A percentile compares a stretch with the other conserved stretches of the same genome.
Conservation (phyloP, 2,888 invertebrate genomes). For the Enoplolaimus lenunculus region DNA sequence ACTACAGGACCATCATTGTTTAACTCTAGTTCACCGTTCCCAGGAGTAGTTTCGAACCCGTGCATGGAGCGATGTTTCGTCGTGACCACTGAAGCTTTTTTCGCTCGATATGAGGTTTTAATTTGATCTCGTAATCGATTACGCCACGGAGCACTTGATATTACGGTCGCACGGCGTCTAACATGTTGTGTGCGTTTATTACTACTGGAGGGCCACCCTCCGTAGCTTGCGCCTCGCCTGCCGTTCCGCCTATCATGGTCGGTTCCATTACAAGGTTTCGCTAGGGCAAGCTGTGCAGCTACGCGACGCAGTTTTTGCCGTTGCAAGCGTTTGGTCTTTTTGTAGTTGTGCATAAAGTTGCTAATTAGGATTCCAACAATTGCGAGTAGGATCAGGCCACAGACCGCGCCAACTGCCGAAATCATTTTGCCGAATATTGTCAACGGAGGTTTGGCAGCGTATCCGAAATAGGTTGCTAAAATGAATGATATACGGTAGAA, state of each 20-base stretch:
- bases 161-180: neutral
- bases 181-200: neutral
- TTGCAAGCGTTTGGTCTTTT: neutral
- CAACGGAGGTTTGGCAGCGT: conserved; percentile 12
- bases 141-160: neutral
- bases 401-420: conserved; percentile 12
- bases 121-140: neutral
- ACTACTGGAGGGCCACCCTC: neutral
- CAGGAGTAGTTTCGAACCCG: too few relatives aligned
- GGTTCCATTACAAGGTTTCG: neutral
- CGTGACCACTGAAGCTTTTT: too few relatives aligned
- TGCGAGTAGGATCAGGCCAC: conserved; percentile 11
- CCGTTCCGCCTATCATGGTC: neutral
- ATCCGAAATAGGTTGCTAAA: conserved; percentile 14
- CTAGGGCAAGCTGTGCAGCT: neutral
- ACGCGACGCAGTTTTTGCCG: neutral
- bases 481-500: too few relatives aligned
- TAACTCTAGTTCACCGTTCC: too few relatives aligned
- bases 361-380: neutral
- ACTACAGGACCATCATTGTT: too few relatives aligned
- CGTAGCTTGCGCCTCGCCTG: neutral
- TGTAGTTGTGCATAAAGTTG: neutral
- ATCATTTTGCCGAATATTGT: conserved; percentile 7
- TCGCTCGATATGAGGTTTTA: too few relatives aligned
- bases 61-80: too few relatives aligned